Percentiles rank a stretch among this genome's conserved stretches.
Evolutionary conservation across 1,140 invertebrate species (phyloP).

Genomic region (Papilio helenus): DNA sequence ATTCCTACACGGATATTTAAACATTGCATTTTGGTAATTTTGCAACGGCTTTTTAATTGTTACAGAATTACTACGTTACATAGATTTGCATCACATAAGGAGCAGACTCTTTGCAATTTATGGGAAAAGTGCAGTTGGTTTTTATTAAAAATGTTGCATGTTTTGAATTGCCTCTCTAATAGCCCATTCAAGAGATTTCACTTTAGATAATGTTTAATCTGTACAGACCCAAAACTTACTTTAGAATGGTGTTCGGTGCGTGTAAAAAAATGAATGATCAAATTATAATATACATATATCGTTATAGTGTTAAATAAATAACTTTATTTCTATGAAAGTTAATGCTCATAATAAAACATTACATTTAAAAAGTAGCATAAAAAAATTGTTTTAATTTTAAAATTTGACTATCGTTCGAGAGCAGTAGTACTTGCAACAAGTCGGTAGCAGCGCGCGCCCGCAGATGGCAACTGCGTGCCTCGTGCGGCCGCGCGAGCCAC

Average conservation of each 20-base stretch:
- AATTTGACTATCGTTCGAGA: not conserved
- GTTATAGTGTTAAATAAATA: no score
- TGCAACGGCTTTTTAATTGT: slow-evolving; percentile 22
- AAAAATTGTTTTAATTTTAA: not conserved
- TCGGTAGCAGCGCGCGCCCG: slow-evolving; percentile 46
- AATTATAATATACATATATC: no score
- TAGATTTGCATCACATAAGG: not conserved
- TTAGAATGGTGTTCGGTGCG: no score
- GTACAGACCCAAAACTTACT: not conserved
- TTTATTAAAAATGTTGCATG: not conserved
- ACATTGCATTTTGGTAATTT: slow-evolving; percentile 5
- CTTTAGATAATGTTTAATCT: not conserved
- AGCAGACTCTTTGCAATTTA: not conserved
- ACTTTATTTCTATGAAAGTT: no score
- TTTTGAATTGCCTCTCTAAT: not conserved
- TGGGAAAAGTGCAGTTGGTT: not conserved
- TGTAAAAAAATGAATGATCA: no score
- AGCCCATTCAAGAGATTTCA: not conserved
- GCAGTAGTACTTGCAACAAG: not conserved
- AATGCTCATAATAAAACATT: no score
- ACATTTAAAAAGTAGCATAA: no score
- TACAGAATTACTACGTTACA: not conserved
- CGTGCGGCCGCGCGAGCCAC: slow-evolving; percentile 73
- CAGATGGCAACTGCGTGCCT: slow-evolving; percentile 53
- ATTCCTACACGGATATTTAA: slow-evolving; percentile 44